phyloP scores from a whole-genome alignment of 2,797 vertebrate species.

The Limnodromus scolopaceus region DNA sequence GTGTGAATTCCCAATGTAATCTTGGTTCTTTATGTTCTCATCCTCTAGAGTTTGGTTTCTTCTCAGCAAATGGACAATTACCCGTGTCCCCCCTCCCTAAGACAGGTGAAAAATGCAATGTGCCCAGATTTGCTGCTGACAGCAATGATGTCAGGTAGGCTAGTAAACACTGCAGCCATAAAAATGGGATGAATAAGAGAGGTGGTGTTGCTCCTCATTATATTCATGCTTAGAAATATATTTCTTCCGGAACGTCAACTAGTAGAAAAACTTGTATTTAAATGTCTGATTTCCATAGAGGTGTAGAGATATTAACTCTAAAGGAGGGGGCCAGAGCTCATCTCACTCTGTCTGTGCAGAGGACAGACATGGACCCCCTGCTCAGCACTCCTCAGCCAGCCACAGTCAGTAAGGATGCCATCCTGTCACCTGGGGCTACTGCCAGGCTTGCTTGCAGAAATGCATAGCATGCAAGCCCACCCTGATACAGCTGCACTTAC shows the following conservation, averaged over 20 bases:
- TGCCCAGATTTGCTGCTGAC: background rate
- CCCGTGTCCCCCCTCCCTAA: rapidly evolving
- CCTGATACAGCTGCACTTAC: background rate
- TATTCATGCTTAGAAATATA: background rate
- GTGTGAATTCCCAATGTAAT: background rate
- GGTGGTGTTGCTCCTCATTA: background rate
- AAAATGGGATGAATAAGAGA: background rate
- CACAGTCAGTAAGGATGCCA: background rate
- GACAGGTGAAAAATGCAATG: background rate
- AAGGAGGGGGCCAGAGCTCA: background rate
- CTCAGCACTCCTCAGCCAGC: background rate
- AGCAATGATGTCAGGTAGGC: background rate
- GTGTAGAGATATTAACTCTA: background rate
- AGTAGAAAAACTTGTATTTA: background rate
- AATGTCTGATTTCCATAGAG: background rate
- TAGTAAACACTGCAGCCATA: background rate
- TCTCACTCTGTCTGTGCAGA: background rate
- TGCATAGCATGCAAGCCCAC: rapidly evolving
- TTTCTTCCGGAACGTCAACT: background rate
- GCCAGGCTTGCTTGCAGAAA: background rate
- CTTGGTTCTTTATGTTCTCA: background rate
- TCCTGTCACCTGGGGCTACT: background rate
- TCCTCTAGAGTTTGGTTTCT: background rate
- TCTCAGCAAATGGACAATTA: background rate
- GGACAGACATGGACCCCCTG: rapidly evolving